Conservation (phyloP, 2,113 vertebrate genomes). For the Sinocyclocheilus anophthalmus region DNA sequence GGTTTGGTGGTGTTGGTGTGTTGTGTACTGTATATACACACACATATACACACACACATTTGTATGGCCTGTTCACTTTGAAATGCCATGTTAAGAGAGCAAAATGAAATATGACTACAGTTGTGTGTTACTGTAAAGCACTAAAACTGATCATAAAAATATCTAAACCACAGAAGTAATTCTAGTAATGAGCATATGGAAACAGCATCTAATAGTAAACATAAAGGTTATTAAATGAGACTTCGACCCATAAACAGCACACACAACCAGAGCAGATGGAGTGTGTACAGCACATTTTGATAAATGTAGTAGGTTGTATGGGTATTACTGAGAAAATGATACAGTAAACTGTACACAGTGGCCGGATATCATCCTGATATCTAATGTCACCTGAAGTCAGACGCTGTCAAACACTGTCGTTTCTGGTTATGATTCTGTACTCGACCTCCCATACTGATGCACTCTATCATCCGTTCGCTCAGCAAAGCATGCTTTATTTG, state of each 20-base stretch:
- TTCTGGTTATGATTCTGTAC: conserved; percentile 34
- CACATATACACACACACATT: no score
- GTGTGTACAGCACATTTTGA: background rate
- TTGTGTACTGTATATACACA: no score
- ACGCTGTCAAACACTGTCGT: background rate
- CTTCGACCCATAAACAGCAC: background rate
- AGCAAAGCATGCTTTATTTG: conserved; percentile 48
- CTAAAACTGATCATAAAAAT: no score
- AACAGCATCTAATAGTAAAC: background rate
- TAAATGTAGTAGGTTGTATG: background rate
- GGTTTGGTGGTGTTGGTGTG: no score
- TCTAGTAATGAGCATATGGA: background rate
- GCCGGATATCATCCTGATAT: background rate
- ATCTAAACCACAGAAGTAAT: no score
- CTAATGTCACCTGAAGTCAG: conserved; percentile 4
- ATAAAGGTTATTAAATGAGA: background rate
- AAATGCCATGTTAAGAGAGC: no score
- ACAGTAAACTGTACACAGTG: background rate
- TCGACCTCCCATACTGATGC: background rate
- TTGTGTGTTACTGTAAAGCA: no score
- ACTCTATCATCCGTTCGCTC: background rate
- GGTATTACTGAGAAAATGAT: background rate
- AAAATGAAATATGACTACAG: no score
- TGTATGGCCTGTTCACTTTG: no score
- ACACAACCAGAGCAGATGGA: background rate